Base-by-base conservation (phyloP, 2,888 invertebrate genomes). In the Caenorhabditis sinica region DNA sequence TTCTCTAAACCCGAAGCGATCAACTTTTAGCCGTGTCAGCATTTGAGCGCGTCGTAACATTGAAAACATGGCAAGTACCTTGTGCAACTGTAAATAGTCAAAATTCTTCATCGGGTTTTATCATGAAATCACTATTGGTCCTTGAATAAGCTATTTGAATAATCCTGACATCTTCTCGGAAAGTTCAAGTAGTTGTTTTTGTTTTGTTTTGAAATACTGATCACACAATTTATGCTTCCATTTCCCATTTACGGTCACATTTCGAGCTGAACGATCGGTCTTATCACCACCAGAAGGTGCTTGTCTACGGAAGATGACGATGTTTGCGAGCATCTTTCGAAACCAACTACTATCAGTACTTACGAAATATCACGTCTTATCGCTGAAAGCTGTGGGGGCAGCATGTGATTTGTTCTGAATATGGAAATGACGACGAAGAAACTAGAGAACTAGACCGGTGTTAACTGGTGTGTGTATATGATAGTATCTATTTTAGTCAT, bases 351-450 rank as follows among this genome's bases (percentile, higher is more conserved):
- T 75, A 75, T 75, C 75, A 75, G 61, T 43, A 77, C 69, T 77
- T 77, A 77, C 77, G 77, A 77, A 77, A 77, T 77, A 71, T 77
- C 77, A 77, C 69, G 77, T 69, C 77, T 77, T 71, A 71, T 77
- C 69, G 20, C 36, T 28, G 51, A 40, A 49, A 66, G 51, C 17
- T 49, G 56, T 40, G 53, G 33, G 13, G 53, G 51, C 63, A 51
- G 33, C 74, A 74, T 69, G 76, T 76, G 76, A 76, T 69, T 68
- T 51, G 68, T 49, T 69, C 76, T 25, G 49, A 49, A 28, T n/a
- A 17, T 43, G 28, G 28, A 69, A 69, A 23, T 49, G 49, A 25
- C 43, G 58, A 33, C 51, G 51, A 56, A 30, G 36, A 63, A 56
- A 75, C 74, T 75, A 63, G 63, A 65, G 73, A 63, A 74, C 74